Conservation (phyloP, 2,113 vertebrate genomes). For the Dolichallabes microphthalmus region DNA sequence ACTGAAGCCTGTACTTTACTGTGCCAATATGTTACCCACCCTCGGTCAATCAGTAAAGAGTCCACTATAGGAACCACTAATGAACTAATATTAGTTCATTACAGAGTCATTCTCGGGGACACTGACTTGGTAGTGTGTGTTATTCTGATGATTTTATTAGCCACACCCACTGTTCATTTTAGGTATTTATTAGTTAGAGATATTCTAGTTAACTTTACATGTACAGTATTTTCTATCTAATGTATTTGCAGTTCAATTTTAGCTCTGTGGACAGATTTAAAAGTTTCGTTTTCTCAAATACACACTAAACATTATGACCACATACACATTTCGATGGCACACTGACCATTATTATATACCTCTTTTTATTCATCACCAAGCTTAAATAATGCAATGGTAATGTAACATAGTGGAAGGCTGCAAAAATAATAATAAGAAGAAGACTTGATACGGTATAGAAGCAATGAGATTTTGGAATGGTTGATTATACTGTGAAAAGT, state of each 20-base stretch:
- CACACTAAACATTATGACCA: not conserved
- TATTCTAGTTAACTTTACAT: not conserved
- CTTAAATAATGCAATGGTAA: too few species aligned
- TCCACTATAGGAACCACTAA: not conserved
- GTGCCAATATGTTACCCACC: not conserved
- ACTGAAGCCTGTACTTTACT: not conserved
- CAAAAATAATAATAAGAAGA: too few species aligned
- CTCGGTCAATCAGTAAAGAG: not conserved
- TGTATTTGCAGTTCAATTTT: not conserved
- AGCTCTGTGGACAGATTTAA: not conserved
- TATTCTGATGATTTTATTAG: not conserved
- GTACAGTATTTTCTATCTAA: not conserved
- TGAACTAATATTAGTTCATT: not conserved
- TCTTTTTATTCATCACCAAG: too few species aligned
- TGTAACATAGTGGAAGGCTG: too few species aligned
- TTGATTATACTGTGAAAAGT: too few species aligned
- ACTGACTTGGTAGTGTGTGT: not conserved
- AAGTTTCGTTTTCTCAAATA: too few species aligned
- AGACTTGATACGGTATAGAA: too few species aligned
- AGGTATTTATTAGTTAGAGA: not conserved
- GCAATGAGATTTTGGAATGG: too few species aligned
- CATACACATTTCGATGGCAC: not conserved
- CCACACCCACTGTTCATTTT: not conserved
- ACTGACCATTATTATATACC: too few species aligned
- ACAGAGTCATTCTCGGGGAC: not conserved